Percentiles rank a stretch among this genome's conserved stretches.
Evolutionary conservation across 1,140 invertebrate genomes (phyloP).

Genomic region (Kradibia gibbosae): DNA sequence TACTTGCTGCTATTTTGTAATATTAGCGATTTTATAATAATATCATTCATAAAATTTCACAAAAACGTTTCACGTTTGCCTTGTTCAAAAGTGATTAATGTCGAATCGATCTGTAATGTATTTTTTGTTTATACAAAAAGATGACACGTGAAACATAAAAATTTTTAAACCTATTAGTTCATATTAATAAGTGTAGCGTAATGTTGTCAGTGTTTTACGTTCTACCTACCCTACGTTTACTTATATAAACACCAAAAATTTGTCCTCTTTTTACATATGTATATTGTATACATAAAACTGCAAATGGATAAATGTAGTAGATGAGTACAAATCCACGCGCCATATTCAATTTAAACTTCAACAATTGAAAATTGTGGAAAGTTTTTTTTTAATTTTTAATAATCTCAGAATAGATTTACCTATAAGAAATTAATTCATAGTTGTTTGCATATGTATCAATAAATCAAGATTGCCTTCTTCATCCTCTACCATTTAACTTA

Average conservation of each 20-base stretch:
- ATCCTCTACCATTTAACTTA: no score
- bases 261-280: no score
- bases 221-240: no score
- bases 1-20: constrained; percentile 16
- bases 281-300: not conserved
- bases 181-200: no score
- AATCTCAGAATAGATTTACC: no score
- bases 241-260: no score
- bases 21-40: constrained; percentile 33
- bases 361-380: not conserved
- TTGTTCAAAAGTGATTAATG: not conserved
- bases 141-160: constrained; percentile 38
- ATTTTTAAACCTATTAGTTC: no score
- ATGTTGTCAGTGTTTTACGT: no score
- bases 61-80: not conserved
- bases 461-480: no score
- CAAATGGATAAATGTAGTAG: not conserved
- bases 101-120: not conserved
- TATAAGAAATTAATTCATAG: no score
- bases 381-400: not conserved
- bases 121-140: not conserved
- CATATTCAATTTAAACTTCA: not conserved
- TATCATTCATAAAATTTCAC: constrained; percentile 18
- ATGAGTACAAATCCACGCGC: not conserved
- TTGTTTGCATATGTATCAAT: no score